phyloP scores from a whole-genome alignment of 2,888 invertebrate species.

The Lydus trimaculatus region DNA sequence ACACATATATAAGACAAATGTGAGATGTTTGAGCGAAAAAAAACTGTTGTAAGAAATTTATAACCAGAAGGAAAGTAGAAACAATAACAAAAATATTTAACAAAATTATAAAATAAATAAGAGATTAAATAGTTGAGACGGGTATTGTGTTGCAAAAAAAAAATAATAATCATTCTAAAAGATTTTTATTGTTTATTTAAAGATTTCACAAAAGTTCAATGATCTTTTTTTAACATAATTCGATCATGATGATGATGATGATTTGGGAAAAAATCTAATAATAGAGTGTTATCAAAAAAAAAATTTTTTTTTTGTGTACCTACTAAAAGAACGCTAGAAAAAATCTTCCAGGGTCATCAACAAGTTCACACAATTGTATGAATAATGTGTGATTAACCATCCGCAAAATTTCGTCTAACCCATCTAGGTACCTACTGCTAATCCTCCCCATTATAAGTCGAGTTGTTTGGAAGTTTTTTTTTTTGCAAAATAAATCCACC shows the following conservation, averaged over 20 bases:
- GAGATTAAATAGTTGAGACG: not conserved
- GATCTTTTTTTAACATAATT: not conserved
- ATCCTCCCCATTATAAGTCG: no score
- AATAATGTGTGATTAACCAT: no score
- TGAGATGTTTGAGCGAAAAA: no score
- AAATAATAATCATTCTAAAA: not conserved
- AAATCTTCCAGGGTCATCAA: no score
- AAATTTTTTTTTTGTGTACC: no score
- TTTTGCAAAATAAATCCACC: not conserved
- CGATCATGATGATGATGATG: not conserved
- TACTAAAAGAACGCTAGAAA: no score
- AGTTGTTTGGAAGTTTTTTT: no score
- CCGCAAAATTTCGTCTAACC: no score
- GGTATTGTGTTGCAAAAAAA: not conserved
- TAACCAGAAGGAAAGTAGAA: not conserved
- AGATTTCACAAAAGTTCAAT: not conserved
- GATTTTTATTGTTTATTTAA: not conserved
- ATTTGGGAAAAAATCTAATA: not conserved
- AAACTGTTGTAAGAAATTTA: not conserved
- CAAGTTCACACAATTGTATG: no score
- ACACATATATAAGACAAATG: not conserved
- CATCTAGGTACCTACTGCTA: no score
- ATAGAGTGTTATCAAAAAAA: no score
- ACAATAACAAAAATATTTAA: not conserved
- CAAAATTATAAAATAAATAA: not conserved